Conservation (phyloP, 2,888 invertebrate genomes). For the Eupeodes luniger region DNA sequence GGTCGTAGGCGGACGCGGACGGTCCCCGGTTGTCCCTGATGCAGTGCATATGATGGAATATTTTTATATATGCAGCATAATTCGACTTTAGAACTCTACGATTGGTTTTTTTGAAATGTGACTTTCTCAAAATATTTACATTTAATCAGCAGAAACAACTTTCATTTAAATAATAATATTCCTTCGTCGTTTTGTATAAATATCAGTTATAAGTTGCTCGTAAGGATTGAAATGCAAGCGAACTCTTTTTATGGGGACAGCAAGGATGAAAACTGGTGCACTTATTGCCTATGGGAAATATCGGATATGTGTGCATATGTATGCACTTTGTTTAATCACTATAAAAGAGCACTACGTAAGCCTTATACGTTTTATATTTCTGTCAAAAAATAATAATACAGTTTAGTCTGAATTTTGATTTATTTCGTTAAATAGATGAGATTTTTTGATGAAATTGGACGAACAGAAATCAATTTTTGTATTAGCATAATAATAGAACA, state of each 20-base stretch:
- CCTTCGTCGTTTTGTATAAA: conserved; percentile 51
- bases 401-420: neutral
- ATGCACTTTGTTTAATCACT: conserved; percentile 59
- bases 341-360: neutral
- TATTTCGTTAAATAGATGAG: too few relatives aligned
- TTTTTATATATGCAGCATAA: neutral
- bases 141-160: conserved; percentile 72
- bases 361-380: neutral
- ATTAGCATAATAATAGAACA: too few relatives aligned
- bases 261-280: conserved; percentile 13
- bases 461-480: too few relatives aligned
- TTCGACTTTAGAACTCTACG: conserved; percentile 29
- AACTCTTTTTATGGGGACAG: neutral
- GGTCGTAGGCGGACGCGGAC: neutral
- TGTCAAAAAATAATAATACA: neutral
- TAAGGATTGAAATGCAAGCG: conserved; percentile 14
- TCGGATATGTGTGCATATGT: conserved; percentile 40
- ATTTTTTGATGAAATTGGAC: too few relatives aligned
- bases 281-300: conserved; percentile 69
- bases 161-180: conserved; percentile 46
- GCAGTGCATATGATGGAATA: too few relatives aligned
- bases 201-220: conserved; percentile 38
- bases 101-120: conserved; percentile 57
- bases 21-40: too few relatives aligned
- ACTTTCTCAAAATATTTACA: conserved; percentile 73